Base-by-base conservation (phyloP, 2,888 invertebrate species). In the Callinectes sapidus region DNA sequence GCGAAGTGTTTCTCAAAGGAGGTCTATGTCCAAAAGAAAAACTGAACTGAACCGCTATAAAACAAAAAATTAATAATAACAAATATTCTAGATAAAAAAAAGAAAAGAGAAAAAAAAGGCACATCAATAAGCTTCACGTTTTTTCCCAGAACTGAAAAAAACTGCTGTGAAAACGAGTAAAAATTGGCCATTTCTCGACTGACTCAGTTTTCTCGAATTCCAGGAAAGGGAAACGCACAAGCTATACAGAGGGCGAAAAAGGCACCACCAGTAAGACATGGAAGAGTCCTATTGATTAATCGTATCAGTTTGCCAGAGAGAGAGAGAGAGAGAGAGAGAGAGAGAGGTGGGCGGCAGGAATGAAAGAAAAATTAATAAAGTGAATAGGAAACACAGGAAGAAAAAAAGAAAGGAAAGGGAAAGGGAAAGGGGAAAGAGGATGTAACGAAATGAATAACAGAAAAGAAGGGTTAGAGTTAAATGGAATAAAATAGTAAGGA, bases 281-380 rank as follows among this genome's bases (percentile, higher is more conserved):
- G 71, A 71, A 10, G 71, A 71, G 71, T 18, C 61, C 61, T 61
- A 71, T 28, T 71, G 28, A 71, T 71, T 28, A 71, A 71, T 71
- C 71, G 71, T 71, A 71, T 71, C 71, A 71, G 71, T 71, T 71
- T n/a, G n/a, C 10, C n/a, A 28, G 81, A 81, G 81, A 81, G 81
- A 81, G 81, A 81, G 81, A 81, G 81, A 81, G 81, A 81, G 81
- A 81, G 35, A 81, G 35, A 81, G 32, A 81, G 35, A 81, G 81
- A 81, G 35, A 81, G 32, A 81, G 32, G 32, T 8, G 23, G 61
- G 23, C 18, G 23, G 23, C 2, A 61, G 28, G 10, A 28, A 71
- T 23, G 28, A 71, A 1, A 71, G 71, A 28, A 28, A 71, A 71
- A 28, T 23, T 1, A 28, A n/a, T 28, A 28, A 28, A 71, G 28